phyloP scores from a whole-genome alignment of 2,797 vertebrate genomes.

The Sphenodon punctatus region DNA sequence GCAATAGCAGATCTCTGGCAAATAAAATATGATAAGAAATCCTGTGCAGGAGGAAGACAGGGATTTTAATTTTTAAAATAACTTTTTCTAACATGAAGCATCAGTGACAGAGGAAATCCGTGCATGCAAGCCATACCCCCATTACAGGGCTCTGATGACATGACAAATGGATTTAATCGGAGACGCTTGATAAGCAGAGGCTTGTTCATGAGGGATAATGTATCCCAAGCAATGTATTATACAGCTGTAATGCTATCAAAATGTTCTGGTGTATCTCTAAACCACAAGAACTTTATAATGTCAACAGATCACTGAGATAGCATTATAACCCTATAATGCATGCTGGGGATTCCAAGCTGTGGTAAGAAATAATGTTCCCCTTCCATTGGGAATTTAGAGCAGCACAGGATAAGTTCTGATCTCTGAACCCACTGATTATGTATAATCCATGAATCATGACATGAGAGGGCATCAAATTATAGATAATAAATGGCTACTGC shows the following conservation, averaged over 20 bases:
- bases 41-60: neutral
- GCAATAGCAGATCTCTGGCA: neutral
- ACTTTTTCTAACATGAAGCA: neutral
- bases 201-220: slow-evolving; percentile 9
- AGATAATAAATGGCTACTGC: neutral
- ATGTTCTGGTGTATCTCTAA: slow-evolving; percentile 30
- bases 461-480: slow-evolving; percentile 10
- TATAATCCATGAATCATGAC: slow-evolving; percentile 50
- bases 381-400: slow-evolving; percentile 45
- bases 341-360: slow-evolving; percentile 25
- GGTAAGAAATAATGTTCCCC: neutral
- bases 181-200: neutral
- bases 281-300: slow-evolving; percentile 44
- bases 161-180: slow-evolving; percentile 21
- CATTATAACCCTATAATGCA: slow-evolving; percentile 35
- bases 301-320: slow-evolving; percentile 44
- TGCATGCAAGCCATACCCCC: neutral
- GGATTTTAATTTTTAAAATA: neutral
- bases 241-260: slow-evolving; percentile 2
- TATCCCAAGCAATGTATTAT: slow-evolving; percentile 20
- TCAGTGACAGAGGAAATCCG: slow-evolving; percentile 1
- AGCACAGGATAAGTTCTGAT: slow-evolving; percentile 31
- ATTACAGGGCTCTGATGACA: neutral
- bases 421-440: slow-evolving; percentile 51
- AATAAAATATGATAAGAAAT: neutral